These are phyloP conservation scores for Melanaphis sacchari DNA, from an alignment of 1,140 invertebrate genomes.

Conservation along the genomic window DNA sequence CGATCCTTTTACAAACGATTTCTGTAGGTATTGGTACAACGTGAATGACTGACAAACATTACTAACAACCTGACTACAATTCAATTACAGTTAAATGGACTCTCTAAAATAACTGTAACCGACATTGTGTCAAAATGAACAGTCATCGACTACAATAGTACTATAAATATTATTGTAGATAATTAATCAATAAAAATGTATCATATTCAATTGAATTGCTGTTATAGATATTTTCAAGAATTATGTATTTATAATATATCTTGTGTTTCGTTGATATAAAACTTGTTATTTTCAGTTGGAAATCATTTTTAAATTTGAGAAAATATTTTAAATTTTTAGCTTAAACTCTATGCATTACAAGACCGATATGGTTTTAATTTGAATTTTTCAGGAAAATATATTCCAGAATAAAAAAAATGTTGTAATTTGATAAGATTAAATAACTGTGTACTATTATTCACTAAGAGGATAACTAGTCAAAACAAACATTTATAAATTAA, in stretches of 20 bases:
- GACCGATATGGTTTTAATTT: not conserved
- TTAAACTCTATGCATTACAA: not conserved
- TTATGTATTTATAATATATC: not conserved
- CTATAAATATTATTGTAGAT: not conserved
- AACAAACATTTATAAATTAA: not conserved
- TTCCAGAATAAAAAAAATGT: not conserved
- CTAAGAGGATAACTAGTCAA: not conserved
- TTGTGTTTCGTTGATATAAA: not conserved
- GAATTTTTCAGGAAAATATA: not conserved
- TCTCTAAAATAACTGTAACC: conserved; percentile 17
- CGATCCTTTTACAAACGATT: not conserved
- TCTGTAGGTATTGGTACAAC: not conserved
- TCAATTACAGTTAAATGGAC: conserved; percentile 21
- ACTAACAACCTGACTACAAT: not conserved
- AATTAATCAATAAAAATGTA: conserved; percentile 4
- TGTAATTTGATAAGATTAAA: not conserved
- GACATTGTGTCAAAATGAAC: conserved; percentile 22
- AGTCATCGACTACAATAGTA: not conserved
- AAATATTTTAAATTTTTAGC: not conserved
- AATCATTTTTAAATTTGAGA: not conserved
- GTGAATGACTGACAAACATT: not conserved
- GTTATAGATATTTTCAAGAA: not conserved
- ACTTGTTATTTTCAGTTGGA: not conserved
- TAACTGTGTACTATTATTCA: not conserved
- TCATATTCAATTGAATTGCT: not conserved